Evolutionary conservation across 2,888 invertebrate genomes (phyloP).

Genomic region (Trichogramma dendrolimi): DNA sequence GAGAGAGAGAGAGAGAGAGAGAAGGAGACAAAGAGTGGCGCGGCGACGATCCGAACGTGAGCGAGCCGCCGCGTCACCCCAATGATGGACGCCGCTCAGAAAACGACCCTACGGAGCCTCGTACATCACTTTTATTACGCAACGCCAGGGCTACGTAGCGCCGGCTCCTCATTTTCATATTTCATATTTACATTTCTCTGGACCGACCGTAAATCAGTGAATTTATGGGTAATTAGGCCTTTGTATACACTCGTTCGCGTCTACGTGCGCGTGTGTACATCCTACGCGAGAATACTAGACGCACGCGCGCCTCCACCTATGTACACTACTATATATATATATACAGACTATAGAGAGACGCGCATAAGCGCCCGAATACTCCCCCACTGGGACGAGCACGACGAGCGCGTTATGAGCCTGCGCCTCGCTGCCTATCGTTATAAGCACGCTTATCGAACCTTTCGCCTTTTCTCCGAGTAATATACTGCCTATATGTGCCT

Average conservation of each 20-base stretch:
- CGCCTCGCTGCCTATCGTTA: neutral
- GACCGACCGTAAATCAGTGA: conserved; percentile 49
- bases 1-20: conserved; percentile 40
- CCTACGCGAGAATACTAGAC: no score
- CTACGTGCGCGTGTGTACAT: conserved; percentile 1
- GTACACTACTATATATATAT: no score
- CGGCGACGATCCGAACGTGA: no score
- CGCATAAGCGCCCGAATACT: no score
- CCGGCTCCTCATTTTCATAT: conserved; percentile 52
- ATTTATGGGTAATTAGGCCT: conserved; percentile 52
- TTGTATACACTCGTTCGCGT: conserved; percentile 41
- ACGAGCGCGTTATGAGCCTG: neutral
- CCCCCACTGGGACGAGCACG: neutral
- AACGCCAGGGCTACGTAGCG: conserved; percentile 10
- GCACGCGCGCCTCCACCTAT: no score
- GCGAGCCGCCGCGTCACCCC: conserved; percentile 44
- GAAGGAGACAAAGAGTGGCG: conserved; percentile 24
- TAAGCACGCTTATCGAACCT: conserved; percentile 18
- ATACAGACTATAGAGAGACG: no score
- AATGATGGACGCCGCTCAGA: conserved; percentile 55
- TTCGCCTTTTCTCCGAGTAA: conserved; percentile 3
- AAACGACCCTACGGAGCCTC: conserved; percentile 55
- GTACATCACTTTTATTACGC: conserved; percentile 56
- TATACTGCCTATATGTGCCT: neutral
- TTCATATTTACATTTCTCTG: conserved; percentile 52